Conservation (phyloP, 2,888 invertebrate genomes). For the Boloria selene region DNA sequence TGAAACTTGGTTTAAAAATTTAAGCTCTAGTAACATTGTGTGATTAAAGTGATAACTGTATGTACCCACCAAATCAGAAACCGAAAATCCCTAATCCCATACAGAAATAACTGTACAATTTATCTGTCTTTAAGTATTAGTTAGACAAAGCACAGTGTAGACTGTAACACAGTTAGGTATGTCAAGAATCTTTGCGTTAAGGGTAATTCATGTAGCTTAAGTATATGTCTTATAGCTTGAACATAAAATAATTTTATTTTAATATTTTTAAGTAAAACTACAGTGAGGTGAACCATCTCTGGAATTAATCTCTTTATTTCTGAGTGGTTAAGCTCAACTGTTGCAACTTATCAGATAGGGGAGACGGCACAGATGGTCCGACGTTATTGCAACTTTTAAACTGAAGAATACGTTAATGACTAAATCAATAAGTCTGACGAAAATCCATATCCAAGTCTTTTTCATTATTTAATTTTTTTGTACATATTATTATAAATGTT, state of each 20-base stretch:
- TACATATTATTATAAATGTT: neutral
- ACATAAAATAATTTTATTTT: neutral
- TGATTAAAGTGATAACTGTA: too few relatives aligned
- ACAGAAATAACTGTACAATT: too few relatives aligned
- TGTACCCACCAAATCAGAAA: too few relatives aligned
- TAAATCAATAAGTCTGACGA: conserved; percentile 60
- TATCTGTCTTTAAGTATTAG: too few relatives aligned
- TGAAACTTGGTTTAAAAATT: too few relatives aligned
- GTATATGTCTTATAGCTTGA: too few relatives aligned
- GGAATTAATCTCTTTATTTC: conserved; percentile 32
- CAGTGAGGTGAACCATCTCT: conserved; percentile 36
- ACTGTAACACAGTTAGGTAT: too few relatives aligned
- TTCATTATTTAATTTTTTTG: neutral
- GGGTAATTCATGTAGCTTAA: too few relatives aligned
- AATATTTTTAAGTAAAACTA: neutral
- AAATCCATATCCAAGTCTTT: neutral
- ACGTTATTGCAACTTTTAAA: conserved; percentile 68
- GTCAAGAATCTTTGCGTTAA: too few relatives aligned
- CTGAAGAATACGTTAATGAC: conserved; percentile 58
- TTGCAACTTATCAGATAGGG: conserved; percentile 50
- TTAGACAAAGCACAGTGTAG: too few relatives aligned
- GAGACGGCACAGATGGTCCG: conserved; percentile 69
- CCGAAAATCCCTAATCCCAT: too few relatives aligned
- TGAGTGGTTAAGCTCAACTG: conserved; percentile 35
- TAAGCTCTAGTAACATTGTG: too few relatives aligned